Base-by-base conservation (phyloP, 2,888 invertebrate genomes). In the Sipha maydis region DNA sequence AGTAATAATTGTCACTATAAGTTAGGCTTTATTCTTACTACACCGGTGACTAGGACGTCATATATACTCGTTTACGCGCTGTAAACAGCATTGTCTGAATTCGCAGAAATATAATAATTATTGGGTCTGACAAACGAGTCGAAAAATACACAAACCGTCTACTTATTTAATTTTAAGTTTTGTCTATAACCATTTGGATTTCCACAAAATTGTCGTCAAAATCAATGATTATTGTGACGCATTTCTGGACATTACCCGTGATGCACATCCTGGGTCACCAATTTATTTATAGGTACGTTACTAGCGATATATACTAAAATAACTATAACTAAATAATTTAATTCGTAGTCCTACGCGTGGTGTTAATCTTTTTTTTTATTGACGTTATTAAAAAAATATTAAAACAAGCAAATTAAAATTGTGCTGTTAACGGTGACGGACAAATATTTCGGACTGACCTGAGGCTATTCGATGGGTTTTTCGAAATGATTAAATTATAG, bases 181-280 rank as follows among this genome's bases (percentile, higher is more conserved):
- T 19, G 34, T 28, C 28, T 38, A 19, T 7, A n/a, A 8, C 25
- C 41, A n/a, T 34, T 34, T 28, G 48, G n/a, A 86, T 86, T 86
- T 86, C 85, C 85, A 86, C 79, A 86, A 86, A 86, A 79, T 71
- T 69, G 78, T 86, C 85, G 85, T 86, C 71, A 38, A 86, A 86
- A 86, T 86, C 79, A 79, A 86, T 86, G 85, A 79, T 85, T 84
- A 85, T 77, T 78, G 69, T 75, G 21, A 61, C 61, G 61, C 28
- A 17, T 31, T 71, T 14, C 31, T 28, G 11, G 3, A 61, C 21
- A 28, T 71, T 38, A 14, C 34, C 7, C 61, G n/a, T 9, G 17
- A n/a, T 38, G 67, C 9, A 38, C 38, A 41, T 67, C 67, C 80
- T 67, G 38, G 67, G 80, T 67, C 80, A 41, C 31, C 25, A n/a